Evolutionary conservation across 2,888 invertebrate species (phyloP).

Genomic region (Hoplodrina ambigua): DNA sequence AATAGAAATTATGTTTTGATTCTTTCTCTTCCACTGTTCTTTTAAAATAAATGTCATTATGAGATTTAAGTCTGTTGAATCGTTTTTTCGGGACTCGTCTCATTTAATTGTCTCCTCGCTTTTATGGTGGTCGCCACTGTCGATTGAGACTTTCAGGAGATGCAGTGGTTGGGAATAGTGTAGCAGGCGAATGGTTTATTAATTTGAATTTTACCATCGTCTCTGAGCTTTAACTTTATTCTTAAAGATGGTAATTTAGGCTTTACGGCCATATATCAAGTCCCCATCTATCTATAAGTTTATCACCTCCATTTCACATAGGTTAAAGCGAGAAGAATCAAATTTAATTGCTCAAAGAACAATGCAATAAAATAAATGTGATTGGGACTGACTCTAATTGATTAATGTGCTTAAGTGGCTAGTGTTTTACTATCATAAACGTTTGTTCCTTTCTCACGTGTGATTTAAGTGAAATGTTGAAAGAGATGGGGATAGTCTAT

Average conservation of each 20-base stretch:
- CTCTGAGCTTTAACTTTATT: slow-evolving; percentile 7
- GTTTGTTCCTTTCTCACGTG: slow-evolving; percentile 57
- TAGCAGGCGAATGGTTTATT: slow-evolving; percentile 6
- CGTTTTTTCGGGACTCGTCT: too few species aligned
- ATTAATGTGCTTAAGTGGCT: slow-evolving; percentile 75
- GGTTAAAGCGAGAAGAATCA: slow-evolving; percentile 56
- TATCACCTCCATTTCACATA: slow-evolving; percentile 42
- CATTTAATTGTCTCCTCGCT: too few species aligned
- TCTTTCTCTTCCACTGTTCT: too few species aligned
- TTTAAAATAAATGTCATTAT: too few species aligned
- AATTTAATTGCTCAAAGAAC: slow-evolving; percentile 63
- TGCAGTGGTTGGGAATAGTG: too few species aligned
- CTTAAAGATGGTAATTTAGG: not conserved
- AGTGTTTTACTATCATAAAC: slow-evolving; percentile 61
- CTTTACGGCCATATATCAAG: not conserved
- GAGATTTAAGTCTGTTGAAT: too few species aligned
- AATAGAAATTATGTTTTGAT: too few species aligned
- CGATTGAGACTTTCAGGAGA: too few species aligned
- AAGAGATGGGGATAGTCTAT: slow-evolving; percentile 53
- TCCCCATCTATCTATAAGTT: slow-evolving; percentile 12
- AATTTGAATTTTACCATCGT: not conserved
- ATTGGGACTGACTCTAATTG: slow-evolving; percentile 70
- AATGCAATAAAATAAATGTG: slow-evolving; percentile 70
- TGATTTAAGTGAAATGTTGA: slow-evolving; percentile 39
- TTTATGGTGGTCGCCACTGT: too few species aligned